Percentiles rank a stretch among this genome's conserved stretches.
phyloP scores from a whole-genome alignment of 1,140 invertebrate genomes.

The Euwallacea fornicatus region DNA sequence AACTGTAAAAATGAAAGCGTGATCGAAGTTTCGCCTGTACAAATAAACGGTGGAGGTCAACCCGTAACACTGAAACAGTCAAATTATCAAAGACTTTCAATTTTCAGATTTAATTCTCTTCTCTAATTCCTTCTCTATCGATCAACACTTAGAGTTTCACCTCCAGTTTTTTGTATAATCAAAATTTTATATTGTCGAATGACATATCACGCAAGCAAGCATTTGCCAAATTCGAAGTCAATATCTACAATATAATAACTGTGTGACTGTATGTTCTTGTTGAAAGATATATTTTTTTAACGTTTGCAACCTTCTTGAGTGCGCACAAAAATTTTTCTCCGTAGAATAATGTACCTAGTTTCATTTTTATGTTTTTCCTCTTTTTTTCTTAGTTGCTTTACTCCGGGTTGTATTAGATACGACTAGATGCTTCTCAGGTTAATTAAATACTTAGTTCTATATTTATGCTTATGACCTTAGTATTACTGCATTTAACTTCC shows the following conservation, averaged over 20 bases:
- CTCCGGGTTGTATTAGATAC: conserved; percentile 6
- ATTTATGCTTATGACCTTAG: conserved; percentile 18
- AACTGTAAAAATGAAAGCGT: conserved; percentile 44
- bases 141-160: conserved; percentile 2
- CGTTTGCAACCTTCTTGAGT: conserved; percentile 30
- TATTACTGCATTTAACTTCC: conserved; percentile 41
- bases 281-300: conserved; percentile 48
- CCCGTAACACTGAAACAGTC: not conserved
- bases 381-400: conserved; percentile 16
- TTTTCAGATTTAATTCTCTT: conserved; percentile 24
- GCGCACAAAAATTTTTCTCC: conserved; percentile 41
- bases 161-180: conserved; percentile 38
- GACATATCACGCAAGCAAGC: conserved; percentile 43
- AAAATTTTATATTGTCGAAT: conserved; percentile 39
- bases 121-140: conserved; percentile 1
- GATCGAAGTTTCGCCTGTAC: conserved; percentile 39
- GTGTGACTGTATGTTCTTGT: conserved; percentile 43
- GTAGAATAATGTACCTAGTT: conserved; percentile 16
- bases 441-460: conserved; percentile 32
- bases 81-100: conserved; percentile 7
- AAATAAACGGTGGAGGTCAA: conserved; percentile 31
- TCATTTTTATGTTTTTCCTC: conserved; percentile 29
- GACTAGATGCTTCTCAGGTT: conserved; percentile 42
- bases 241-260: conserved; percentile 52
- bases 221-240: conserved; percentile 55